phyloP scores from a whole-genome alignment of 2,888 invertebrate species.

The Halocaridina rubra region DNA sequence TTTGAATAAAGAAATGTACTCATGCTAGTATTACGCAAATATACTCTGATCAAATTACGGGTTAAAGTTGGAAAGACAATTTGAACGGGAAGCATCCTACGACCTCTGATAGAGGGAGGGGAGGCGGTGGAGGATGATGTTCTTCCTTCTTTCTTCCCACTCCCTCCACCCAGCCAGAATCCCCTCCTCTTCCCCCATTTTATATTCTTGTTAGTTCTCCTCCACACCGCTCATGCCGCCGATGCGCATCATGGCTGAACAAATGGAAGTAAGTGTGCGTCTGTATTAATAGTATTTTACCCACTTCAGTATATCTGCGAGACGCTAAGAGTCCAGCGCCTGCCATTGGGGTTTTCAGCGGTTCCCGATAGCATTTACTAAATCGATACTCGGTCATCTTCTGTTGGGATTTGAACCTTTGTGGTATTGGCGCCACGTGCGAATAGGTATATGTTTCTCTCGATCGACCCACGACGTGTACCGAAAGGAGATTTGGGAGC shows the following conservation, averaged over 20 bases:
- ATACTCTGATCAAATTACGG: no score
- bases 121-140: no score
- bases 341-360: background rate
- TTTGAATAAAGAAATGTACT: no score
- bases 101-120: no score
- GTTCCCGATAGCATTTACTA: no score
- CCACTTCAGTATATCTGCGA: background rate
- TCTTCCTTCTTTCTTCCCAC: background rate
- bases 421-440: conserved; percentile 48
- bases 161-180: background rate
- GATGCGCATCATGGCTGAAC: conserved; percentile 56
- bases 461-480: conserved; percentile 55
- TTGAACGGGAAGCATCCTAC: no score
- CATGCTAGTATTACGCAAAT: no score
- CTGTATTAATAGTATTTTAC: background rate
- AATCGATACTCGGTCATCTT: no score
- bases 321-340: background rate
- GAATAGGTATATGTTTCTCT: background rate
- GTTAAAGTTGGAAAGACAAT: no score
- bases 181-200: background rate
- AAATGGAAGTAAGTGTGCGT: conserved; percentile 39
- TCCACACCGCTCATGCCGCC: conserved; percentile 10
- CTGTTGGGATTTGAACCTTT: background rate
- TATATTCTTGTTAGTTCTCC: background rate
- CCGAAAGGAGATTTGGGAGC: conserved; percentile 12